Evolutionary conservation across 2,797 vertebrate species (phyloP).

Genomic region (Falco rusticolus): DNA sequence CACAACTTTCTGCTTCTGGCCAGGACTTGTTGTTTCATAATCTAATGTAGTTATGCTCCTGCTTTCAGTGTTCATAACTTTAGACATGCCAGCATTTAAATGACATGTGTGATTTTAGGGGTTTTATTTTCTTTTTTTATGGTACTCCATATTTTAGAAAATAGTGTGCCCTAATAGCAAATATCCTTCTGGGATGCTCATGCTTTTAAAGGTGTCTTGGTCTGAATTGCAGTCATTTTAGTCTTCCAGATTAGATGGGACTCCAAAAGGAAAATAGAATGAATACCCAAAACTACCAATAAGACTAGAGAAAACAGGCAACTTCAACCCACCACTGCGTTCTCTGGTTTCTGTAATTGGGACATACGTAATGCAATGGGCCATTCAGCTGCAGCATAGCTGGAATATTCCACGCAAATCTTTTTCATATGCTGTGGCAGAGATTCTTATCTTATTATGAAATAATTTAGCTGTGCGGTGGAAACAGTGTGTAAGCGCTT

Average conservation of each 20-base stretch:
- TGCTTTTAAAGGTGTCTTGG: not conserved
- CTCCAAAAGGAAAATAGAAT: not conserved
- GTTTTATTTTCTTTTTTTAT: not conserved
- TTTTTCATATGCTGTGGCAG: conserved; percentile 9
- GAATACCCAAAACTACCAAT: not conserved
- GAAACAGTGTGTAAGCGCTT: not conserved
- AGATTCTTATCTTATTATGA: conserved; percentile 47
- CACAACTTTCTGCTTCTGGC: not conserved
- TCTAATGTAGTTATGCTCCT: not conserved
- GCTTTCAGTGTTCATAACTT: not conserved
- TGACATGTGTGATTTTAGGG: not conserved
- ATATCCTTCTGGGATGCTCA: not conserved
- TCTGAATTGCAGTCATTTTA: not conserved
- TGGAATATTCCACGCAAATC: not conserved
- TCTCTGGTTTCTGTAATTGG: not conserved
- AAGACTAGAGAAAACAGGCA: not conserved
- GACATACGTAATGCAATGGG: not conserved
- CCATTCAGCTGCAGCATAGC: not conserved
- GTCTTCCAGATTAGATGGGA: not conserved
- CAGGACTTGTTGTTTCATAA: not conserved
- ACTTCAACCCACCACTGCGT: not conserved
- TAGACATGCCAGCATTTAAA: not conserved
- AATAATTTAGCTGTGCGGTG: not conserved
- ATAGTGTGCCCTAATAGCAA: not conserved
- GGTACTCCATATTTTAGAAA: not conserved